Base-by-base conservation (phyloP, 2,797 vertebrate species). In the Phoeniculus purpureus region DNA sequence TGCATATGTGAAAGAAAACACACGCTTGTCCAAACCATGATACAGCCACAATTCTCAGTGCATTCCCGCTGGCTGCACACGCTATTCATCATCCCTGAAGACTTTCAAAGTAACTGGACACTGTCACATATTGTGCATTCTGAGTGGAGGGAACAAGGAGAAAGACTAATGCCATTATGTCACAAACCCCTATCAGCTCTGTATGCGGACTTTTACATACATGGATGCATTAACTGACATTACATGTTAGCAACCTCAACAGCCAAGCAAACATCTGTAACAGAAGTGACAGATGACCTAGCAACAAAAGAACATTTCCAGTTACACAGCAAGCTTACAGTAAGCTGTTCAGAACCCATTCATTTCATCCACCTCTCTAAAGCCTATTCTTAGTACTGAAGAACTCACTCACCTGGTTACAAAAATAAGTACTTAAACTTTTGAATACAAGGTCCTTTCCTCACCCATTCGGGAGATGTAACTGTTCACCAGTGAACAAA, bases 71-170 rank as follows among this genome's bases (percentile, higher is more conserved):
- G 66, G 43, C 32, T 59, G 29, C 12, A 15, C 34, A 14, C 15
- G 20, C 34, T n/a, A 29, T 25, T 32, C 21, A n/a, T 9, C 5
- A 25, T 64, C 59, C 40, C 34, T 56, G 14, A 34, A 65, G 25
- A 43, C 17, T 18, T 26, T 25, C 66, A 72, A 21, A 59, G 26
- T 45, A 23, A 58, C 59, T 16, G 59, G 25, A 71, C 21, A 58
- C 45, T 58, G 17, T 17, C 1, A 6, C 6, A n/a, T 6, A 9
- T 14, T 3, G 14, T n/a, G 34, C 18, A 12, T 34, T 25, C 9
- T 2, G 1, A n/a, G 51, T 2, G 4, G 14, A 5, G 9, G 29
- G 37, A 64, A 55, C 4, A 6, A 26, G 7, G 15, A 31, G 6
- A 48, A 56, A 29, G 45, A 56, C 2, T 2, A 32, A 58, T 22